A percentile compares a stretch with the other conserved stretches of the same genome.
Evolutionary conservation across 2,888 invertebrate genomes (phyloP).

Genomic region (Ptychoptera contaminata): DNA sequence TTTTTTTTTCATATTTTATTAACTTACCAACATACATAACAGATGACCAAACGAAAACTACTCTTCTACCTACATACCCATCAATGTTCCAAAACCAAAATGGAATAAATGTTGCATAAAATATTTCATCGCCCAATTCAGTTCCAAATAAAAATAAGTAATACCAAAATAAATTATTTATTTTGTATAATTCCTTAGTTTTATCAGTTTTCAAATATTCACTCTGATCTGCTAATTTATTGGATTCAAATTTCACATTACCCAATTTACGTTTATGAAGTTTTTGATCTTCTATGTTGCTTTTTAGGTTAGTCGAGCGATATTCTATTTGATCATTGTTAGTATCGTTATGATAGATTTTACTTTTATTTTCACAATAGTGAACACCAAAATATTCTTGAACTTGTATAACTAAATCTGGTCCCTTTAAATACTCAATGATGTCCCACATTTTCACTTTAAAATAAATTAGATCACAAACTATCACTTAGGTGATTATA

Average conservation of each 20-base stretch:
- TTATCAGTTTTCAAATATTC: slow-evolving; percentile 23
- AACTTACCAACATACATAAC: slow-evolving; percentile 66
- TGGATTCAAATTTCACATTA: slow-evolving; percentile 22
- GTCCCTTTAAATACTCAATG: slow-evolving; percentile 56
- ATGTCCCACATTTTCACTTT: neutral
- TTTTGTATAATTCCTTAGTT: slow-evolving; percentile 16
- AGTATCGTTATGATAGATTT: slow-evolving; percentile 17
- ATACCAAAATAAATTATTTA: slow-evolving; percentile 66
- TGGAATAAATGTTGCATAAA: slow-evolving; percentile 82
- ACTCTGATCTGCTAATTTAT: slow-evolving; percentile 31
- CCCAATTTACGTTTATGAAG: slow-evolving; percentile 9
- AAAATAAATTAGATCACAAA: too few species aligned
- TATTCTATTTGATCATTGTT: slow-evolving; percentile 24
- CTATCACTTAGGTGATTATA: too few species aligned
- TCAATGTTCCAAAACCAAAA: slow-evolving; percentile 93
- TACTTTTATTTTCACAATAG: slow-evolving; percentile 19
- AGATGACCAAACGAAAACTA: slow-evolving; percentile 67
- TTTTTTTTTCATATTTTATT: neutral
- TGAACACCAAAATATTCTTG: slow-evolving; percentile 66
- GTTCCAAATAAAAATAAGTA: slow-evolving; percentile 74
- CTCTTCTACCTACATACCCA: slow-evolving; percentile 66
- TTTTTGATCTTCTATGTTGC: neutral
- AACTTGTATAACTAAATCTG: slow-evolving; percentile 58
- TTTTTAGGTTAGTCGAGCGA: neutral
- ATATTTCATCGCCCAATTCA: slow-evolving; percentile 76